Evolutionary conservation across 2,797 vertebrate genomes (phyloP), one percentile per base, ranked within the genome.

Genomic region (Huso huso): DNA sequence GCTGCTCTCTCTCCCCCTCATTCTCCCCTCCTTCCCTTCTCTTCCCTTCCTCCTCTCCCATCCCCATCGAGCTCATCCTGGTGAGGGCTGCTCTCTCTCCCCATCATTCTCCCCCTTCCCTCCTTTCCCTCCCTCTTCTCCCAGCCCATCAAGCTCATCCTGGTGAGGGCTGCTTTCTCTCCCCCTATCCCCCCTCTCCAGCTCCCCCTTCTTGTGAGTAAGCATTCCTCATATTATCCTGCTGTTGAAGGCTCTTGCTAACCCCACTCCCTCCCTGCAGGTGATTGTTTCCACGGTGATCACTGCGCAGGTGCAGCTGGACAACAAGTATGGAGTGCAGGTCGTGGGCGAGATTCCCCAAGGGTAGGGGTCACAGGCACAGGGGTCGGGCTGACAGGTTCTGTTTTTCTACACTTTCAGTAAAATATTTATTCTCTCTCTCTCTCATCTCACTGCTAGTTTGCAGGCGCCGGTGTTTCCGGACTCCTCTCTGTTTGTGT

Each of bases 271-370:
- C 77, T 61, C 68, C 70, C 71, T 59, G 1, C 64, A 91, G 90
- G 86, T 91, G 69, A 86, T 91, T 0, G 61, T 83, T 51, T 94
- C 92, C 69, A 97, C 96, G 0, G 78, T 89, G 68, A 90, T 95
- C 71, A 91, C 87, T 49, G 87, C 86, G 0, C 82, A 82, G 0
- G 73, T 69, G 6, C 52, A 71, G 51, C 82, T 91, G 60, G 68
- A 77, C 0, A 1, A 18, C 6, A 79, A 60, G 13, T 89, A 82
- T 69, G 61, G 53, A 1, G 73, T 91, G 70, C 79, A 81, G 0
- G 74, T 86, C 9, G 88, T 91, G 65, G 88, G 87, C 18, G 8
- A 72, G 15, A 90, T 91, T 69, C 85, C 88, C 48, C 66, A 76
- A 0, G 86, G 88, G 89, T 91, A 52, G 84, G 87, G 63, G n/a